These are phyloP conservation scores for Aricia agestis DNA, from an alignment of 1,140 invertebrate species.

Conservation along the genomic window DNA sequence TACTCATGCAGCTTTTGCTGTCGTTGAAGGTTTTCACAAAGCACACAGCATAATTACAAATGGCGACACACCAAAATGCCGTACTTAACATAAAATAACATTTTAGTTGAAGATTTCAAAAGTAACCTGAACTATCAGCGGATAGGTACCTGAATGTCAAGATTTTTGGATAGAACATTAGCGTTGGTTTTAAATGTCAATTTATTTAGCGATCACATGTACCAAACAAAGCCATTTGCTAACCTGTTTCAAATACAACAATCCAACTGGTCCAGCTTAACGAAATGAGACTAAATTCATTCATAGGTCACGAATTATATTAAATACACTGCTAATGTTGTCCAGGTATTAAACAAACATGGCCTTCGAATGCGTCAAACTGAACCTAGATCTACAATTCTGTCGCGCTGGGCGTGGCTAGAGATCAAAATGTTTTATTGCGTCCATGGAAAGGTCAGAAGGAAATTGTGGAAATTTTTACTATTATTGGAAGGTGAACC, in stretches of 20 bases:
- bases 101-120: neutral
- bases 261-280: neutral
- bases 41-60: neutral
- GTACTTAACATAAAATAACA: no score
- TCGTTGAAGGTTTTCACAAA: neutral
- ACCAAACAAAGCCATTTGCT: neutral
- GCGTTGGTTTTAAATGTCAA: no score
- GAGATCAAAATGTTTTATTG: slow-evolving; percentile 11
- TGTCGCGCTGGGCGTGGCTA: neutral
- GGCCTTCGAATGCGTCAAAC: slow-evolving; percentile 3
- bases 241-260: neutral
- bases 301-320: neutral
- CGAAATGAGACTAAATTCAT: neutral
- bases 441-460: slow-evolving; percentile 9
- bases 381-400: slow-evolving; percentile 10
- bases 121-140: no score
- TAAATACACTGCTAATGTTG: neutral
- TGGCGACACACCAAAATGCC: neutral
- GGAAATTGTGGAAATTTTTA: slow-evolving; percentile 1
- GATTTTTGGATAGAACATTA: no score
- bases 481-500: neutral
- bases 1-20: neutral
- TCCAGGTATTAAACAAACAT: neutral
- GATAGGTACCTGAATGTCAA: no score
- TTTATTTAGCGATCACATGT: neutral